Base-by-base conservation (phyloP, 2,888 invertebrate species). In the Spilarctia lutea region DNA sequence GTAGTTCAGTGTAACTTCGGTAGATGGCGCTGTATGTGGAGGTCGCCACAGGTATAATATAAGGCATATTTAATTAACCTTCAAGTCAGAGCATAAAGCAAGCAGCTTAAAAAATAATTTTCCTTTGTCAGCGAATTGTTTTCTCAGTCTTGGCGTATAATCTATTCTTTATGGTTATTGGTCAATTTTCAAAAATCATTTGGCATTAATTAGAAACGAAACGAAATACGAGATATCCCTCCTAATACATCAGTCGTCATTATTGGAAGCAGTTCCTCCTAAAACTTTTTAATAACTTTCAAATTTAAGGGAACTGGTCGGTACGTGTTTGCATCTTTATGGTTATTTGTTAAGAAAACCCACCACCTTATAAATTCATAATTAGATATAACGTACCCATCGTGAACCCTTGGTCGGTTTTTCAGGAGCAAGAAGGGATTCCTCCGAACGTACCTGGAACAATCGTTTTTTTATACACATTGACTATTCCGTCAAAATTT, bases 391-490 rank as follows among this genome's bases (percentile, higher is more conserved):
- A 95, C 95, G 87, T 95, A 96, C 96, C 96, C 95, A 95, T 94
- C 95, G 91, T 87, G 94, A 85, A 85, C 83, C 90, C 87, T 94
- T 95, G 78, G 92, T 83, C 27, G 92, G 73, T 77, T 93, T 94
- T 89, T 94, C 94, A 83, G 93, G 92, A 24, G 92, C 88, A 85
- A 93, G 93, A 87, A 95, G 94, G 79, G 94, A 95, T 86, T 96
- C 96, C 85, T 96, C 95, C 81, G 96, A 96, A 95, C 95, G 96
- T 95, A 96, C 96, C 96, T 96, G 91, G 42, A 91, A 92, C 56
- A 77, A 86, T 79, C 35, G 74, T 10, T 2, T 30, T 30, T 7
- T 63, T n/a, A 45, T 48, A 73, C 10, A 71, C 52, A 30, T 70
- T 39, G 24, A 27, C 10, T 4, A 11, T 10, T 1, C 18, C 2